These are phyloP conservation scores for Zaprionus davidi DNA, from an alignment of 1,140 invertebrate genomes.

Conservation along the genomic window DNA sequence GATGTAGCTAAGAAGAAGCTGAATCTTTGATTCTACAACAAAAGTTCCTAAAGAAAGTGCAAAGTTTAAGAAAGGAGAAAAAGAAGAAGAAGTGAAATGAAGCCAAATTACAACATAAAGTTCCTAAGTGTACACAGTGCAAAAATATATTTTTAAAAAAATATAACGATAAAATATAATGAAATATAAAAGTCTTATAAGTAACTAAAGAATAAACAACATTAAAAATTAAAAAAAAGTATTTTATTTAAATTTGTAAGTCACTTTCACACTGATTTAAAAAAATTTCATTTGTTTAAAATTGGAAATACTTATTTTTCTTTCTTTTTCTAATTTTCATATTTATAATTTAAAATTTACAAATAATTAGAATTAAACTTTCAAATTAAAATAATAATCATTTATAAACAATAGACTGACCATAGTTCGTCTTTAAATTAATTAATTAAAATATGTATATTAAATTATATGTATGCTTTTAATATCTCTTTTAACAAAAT, in stretches of 20 bases:
- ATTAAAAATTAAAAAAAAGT: not conserved
- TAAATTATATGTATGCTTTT: not conserved
- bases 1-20: slow-evolving; percentile 12
- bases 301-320: too few species aligned
- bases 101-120: slow-evolving; percentile 39
- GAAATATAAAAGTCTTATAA: not conserved
- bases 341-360: too few species aligned
- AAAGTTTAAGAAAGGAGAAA: slow-evolving; percentile 14
- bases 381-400: too few species aligned
- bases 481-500: not conserved
- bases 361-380: too few species aligned
- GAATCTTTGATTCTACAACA: slow-evolving; percentile 9
- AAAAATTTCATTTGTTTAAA: too few species aligned
- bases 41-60: slow-evolving; percentile 62
- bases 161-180: not conserved
- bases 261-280: too few species aligned
- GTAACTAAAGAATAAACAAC: too few species aligned
- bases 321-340: too few species aligned
- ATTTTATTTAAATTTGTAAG: not conserved
- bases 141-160: slow-evolving; percentile 13
- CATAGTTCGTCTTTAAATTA: too few species aligned
- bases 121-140: slow-evolving; percentile 63
- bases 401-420: too few species aligned
- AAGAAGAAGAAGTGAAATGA: slow-evolving; percentile 15
- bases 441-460: too few species aligned